Percentiles rank a stretch among this genome's conserved stretches.
Conservation (phyloP, 2,113 vertebrate genomes). For the Thamnaconus septentrionalis region DNA sequence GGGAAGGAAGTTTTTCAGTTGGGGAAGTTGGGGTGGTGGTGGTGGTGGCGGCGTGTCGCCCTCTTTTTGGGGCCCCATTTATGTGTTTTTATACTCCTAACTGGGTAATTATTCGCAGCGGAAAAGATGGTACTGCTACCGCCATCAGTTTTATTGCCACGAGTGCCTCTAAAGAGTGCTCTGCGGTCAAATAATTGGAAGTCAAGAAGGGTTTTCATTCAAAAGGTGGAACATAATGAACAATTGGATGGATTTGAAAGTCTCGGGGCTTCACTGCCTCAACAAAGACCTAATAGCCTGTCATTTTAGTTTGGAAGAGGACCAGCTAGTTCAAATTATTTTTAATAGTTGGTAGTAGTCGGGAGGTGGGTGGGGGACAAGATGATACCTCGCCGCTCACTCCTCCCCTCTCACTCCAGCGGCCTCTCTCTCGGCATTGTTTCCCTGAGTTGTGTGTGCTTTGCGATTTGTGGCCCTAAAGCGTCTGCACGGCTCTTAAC, state of each 20-base stretch:
- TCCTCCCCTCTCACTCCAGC: not conserved
- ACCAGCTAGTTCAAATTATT: slow-evolving; percentile 16
- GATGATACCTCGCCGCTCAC: slow-evolving; percentile 1
- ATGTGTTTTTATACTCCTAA: too few species aligned
- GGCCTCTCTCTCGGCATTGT: not conserved
- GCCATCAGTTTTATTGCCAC: not conserved
- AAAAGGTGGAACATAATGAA: not conserved
- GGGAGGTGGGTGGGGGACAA: not conserved
- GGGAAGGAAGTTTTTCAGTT: too few species aligned
- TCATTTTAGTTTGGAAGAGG: slow-evolving; percentile 25
- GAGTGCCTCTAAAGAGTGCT: not conserved
- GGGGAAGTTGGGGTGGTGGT: too few species aligned
- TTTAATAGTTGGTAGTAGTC: slow-evolving; percentile 7
- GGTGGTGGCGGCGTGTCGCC: too few species aligned
- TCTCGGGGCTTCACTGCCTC: not conserved
- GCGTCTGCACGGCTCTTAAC: slow-evolving; percentile 17
- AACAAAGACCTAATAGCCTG: too few species aligned
- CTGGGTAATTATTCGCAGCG: too few species aligned
- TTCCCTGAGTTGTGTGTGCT: not conserved
- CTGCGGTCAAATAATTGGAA: not conserved
- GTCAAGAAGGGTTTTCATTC: not conserved
- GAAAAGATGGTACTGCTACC: too few species aligned
- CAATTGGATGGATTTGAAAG: slow-evolving; percentile 14
- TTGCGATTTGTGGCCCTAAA: not conserved
- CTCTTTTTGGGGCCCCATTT: too few species aligned